Evolutionary conservation across 64 coral and sea anemone species (phyloP).

Genomic region (Actinia tenebrosa): DNA sequence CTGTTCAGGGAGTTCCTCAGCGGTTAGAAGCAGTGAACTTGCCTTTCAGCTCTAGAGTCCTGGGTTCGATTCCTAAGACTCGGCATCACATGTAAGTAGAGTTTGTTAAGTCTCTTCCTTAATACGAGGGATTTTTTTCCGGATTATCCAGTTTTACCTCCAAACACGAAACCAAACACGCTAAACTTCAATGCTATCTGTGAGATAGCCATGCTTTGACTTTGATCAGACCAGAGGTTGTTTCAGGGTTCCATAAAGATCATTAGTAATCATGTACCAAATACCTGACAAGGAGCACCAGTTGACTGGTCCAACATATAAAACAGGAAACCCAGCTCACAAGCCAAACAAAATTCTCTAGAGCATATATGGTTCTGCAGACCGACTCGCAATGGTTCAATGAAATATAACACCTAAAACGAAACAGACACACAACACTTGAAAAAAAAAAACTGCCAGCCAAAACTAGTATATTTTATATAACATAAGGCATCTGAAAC

Average conservation of each 20-base stretch:
- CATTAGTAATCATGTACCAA: not conserved
- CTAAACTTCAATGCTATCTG: no score
- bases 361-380: constrained; percentile 94
- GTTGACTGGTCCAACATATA: constrained; percentile 94
- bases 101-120: no score
- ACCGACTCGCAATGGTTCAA: constrained; percentile 79
- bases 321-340: constrained; percentile 90
- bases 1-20: constrained; percentile 7
- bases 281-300: constrained; percentile 89
- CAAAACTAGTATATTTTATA: no score
- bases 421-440: not conserved
- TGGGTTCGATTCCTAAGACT: no score
- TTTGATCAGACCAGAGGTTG: no score
- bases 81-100: no score
- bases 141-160: no score
- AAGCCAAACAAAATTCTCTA: constrained; percentile 91
- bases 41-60: no score
- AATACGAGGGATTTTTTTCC: no score
- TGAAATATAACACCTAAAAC: constrained; percentile 76
- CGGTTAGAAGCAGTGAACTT: not conserved
- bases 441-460: not conserved
- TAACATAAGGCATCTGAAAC: no score
- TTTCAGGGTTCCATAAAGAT: not conserved
- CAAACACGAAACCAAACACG: no score
- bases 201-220: no score